Evolutionary conservation across 2,113 vertebrate genomes (phyloP), one percentile per base, ranked within the genome.

Genomic region (Chroicocephalus ridibundus): DNA sequence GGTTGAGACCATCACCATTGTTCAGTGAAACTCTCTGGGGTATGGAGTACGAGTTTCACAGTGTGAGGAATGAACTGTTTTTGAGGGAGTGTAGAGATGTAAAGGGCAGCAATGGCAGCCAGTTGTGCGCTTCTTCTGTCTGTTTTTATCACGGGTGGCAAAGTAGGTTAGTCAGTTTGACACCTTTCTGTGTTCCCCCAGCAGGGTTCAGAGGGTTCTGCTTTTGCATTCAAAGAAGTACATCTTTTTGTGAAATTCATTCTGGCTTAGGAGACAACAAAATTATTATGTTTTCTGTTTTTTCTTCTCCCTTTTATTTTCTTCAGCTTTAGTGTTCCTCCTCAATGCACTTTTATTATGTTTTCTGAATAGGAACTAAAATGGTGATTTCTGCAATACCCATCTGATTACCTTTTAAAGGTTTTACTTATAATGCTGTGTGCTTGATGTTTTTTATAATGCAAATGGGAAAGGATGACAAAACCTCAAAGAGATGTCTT

Each of bases 391-490:
- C 54, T 88, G 58, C 96, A 86, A 83, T 74, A 90, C 9, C 8
- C 32, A 70, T 87, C 46, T 77, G 91, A 96, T 82, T 97, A 93
- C 55, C 36, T 94, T 92, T 84, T 86, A 91, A 85, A 95, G 22
- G 11, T 69, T 89, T 91, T 75, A 71, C 36, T 96, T 94, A 57
- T 61, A 91, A 49, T 52, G 52, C 34, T 85, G 54, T 32, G 52
- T 83, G 55, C 58, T 93, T 96, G 81, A 88, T 93, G 20, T 10
- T 85, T 93, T 96, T 90, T 95, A 46, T 95, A 82, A 92, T 96
- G 94, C 80, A 94, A 95, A 96, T 94, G 17, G 34, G 46, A 94
- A 93, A 86, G 16, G 31, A 96, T 89, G 90, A 95, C 61, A 95
- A 91, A 95, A 90, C n/a, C 78, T 96, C 82, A 95, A 90, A 96